Conservation (phyloP, 2,888 invertebrate genomes). For the Ypsolopha scabrella region DNA sequence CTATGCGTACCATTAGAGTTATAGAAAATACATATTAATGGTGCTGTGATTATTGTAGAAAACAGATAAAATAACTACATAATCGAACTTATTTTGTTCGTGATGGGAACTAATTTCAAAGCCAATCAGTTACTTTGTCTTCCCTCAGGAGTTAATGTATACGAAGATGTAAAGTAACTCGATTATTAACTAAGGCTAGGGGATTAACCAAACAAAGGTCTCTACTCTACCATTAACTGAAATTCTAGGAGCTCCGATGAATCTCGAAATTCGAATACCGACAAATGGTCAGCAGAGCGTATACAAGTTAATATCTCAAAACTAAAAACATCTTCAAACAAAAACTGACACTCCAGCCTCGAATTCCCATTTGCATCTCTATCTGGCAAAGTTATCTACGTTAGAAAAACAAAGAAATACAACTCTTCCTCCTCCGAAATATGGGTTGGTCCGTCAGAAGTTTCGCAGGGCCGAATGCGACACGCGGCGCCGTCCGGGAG, state of each 20-base stretch:
- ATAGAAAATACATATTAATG: too few species aligned
- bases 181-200: not conserved
- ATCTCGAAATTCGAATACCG: not conserved
- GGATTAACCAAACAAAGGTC: not conserved
- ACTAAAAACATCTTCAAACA: not conserved
- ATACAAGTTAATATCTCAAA: slow-evolving; percentile 1
- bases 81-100: too few species aligned
- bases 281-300: slow-evolving; percentile 1
- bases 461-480: slow-evolving; percentile 16
- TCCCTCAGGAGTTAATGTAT: not conserved
- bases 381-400: not conserved
- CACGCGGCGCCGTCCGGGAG: slow-evolving; percentile 19
- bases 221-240: not conserved
- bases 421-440: not conserved
- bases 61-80: too few species aligned
- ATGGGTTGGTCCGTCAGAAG: not conserved
- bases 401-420: not conserved
- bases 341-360: not conserved
- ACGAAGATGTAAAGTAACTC: not conserved
- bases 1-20: too few species aligned
- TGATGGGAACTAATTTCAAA: not conserved
- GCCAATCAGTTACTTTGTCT: not conserved
- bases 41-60: too few species aligned
- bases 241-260: not conserved
- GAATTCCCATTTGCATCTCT: slow-evolving; percentile 3